These are phyloP conservation scores for Sphyrna mokarran DNA, from an alignment of 2,113 vertebrate genomes.

Conservation along the genomic window DNA sequence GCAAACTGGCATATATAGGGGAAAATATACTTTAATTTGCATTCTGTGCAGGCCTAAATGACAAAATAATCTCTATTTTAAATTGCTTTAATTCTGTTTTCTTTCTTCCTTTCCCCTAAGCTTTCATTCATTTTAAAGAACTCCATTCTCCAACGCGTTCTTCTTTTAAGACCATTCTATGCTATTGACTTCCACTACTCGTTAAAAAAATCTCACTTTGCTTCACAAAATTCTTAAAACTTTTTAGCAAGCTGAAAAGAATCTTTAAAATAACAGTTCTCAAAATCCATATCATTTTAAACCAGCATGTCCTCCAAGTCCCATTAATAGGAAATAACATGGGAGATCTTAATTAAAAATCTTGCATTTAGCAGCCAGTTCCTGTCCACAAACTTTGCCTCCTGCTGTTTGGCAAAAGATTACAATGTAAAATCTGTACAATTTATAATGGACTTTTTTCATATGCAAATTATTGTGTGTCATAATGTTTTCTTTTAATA, in stretches of 20 bases:
- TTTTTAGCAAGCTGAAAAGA: not conserved
- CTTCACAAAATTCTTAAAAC: not conserved
- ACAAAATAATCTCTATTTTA: not conserved
- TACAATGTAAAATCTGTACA: not conserved
- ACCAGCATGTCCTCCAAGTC: not conserved
- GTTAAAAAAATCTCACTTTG: not conserved
- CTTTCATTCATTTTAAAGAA: not conserved
- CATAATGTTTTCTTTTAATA: not conserved
- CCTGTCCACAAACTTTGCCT: too few relatives aligned
- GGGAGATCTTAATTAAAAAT: not conserved
- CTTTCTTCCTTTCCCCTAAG: not conserved
- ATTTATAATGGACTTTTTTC: not conserved
- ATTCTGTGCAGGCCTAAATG: not conserved
- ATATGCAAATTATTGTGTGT: not conserved
- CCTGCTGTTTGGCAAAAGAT: not conserved
- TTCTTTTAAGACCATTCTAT: not conserved
- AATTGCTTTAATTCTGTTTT: not conserved
- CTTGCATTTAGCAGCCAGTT: too few relatives aligned
- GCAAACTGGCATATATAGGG: not conserved
- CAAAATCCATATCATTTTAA: not conserved
- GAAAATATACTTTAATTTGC: not conserved
- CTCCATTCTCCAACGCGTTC: not conserved
- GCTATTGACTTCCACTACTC: not conserved
- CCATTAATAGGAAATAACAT: not conserved
- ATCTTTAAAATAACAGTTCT: not conserved